Conservation (phyloP, 2,113 vertebrate genomes). For the Albula glossodonta region DNA sequence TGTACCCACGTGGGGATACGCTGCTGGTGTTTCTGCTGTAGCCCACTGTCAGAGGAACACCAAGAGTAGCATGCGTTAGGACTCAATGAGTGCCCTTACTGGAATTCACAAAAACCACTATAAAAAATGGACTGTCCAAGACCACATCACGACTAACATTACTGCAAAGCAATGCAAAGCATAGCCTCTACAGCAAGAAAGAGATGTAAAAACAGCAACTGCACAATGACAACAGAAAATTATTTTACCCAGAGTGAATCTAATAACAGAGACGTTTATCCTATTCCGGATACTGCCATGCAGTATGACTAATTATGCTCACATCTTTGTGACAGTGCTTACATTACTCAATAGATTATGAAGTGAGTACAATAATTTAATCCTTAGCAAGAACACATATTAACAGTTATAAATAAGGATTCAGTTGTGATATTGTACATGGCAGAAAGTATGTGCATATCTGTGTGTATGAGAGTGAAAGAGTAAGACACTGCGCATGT, state of each 20-base stretch:
- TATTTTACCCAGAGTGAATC: background rate
- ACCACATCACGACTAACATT: too few relatives aligned
- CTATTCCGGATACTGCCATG: background rate
- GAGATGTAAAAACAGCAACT: background rate
- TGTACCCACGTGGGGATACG: constrained; percentile 94
- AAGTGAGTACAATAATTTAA: too few relatives aligned
- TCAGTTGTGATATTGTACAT: too few relatives aligned
- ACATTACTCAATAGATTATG: background rate
- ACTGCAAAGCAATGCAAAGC: background rate
- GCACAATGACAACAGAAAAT: background rate
- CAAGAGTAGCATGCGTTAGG: constrained; percentile 30
- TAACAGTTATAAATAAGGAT: too few relatives aligned
- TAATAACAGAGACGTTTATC: background rate
- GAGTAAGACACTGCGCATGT: too few relatives aligned
- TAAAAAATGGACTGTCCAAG: too few relatives aligned
- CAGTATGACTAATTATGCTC: background rate
- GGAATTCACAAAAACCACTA: too few relatives aligned
- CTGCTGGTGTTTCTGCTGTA: constrained; percentile 98
- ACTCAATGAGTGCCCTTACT: too few relatives aligned
- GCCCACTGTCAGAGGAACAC: constrained; percentile 82
- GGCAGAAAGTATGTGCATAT: too few relatives aligned
- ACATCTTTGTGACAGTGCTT: background rate
- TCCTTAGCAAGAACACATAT: background rate
- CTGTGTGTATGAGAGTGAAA: too few relatives aligned
- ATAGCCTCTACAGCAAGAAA: background rate